Conservation (phyloP, 2,888 invertebrate genomes). For the Stomorhina lunata region DNA sequence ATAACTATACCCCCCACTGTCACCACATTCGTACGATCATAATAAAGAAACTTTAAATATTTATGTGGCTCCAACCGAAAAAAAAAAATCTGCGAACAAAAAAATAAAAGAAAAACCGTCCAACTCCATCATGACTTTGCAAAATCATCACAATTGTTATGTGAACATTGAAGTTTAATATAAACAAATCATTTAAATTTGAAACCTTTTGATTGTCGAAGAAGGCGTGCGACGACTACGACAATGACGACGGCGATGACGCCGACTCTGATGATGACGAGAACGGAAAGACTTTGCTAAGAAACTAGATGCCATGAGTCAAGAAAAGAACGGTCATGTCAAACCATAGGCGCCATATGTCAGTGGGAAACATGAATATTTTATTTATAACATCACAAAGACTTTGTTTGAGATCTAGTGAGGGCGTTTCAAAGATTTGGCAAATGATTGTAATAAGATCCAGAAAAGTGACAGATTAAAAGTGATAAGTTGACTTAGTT, state of each 20-base stretch:
- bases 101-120: slow-evolving; percentile 1
- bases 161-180: slow-evolving; percentile 65
- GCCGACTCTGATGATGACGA: no score
- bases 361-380: slow-evolving; percentile 10
- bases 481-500: slow-evolving; percentile 11
- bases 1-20: neutral
- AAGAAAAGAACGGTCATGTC: slow-evolving; percentile 67
- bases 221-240: slow-evolving; percentile 38
- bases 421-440: neutral
- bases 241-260: slow-evolving; percentile 2
- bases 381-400: slow-evolving; percentile 1
- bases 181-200: slow-evolving; percentile 67
- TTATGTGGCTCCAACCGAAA: slow-evolving; percentile 55
- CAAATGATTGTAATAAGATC: neutral
- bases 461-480: neutral
- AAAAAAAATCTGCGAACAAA: no score
- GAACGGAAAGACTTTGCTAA: slow-evolving; percentile 27
- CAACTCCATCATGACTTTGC: slow-evolving; percentile 61
- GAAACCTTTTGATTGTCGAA: slow-evolving; percentile 60
- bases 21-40: neutral
- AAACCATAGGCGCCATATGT: slow-evolving; percentile 53
- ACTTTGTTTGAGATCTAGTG: neutral
- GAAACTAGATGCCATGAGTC: slow-evolving; percentile 37
- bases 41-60: slow-evolving; percentile 44
- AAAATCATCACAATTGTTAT: slow-evolving; percentile 65